Percentiles rank a stretch among this genome's conserved stretches.
These are phyloP conservation scores for Diorhabda carinulata DNA, from an alignment of 1,140 invertebrate species.

Conservation along the genomic window DNA sequence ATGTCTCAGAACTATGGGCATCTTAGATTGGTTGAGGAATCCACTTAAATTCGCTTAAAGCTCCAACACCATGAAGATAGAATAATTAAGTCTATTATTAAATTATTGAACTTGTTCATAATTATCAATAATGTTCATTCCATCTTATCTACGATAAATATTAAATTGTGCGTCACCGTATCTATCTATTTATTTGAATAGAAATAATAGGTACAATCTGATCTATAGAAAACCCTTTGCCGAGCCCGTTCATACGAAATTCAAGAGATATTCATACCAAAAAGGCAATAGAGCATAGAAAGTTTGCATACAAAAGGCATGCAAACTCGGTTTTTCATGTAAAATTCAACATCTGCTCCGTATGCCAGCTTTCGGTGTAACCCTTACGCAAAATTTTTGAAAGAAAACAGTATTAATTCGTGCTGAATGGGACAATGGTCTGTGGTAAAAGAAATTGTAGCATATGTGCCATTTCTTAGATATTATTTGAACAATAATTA, in stretches of 20 bases:
- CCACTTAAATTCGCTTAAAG: too few relatives aligned
- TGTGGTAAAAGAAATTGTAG: background rate
- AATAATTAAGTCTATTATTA: too few relatives aligned
- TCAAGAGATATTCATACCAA: conserved; percentile 8
- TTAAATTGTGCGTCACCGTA: too few relatives aligned
- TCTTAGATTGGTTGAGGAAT: too few relatives aligned
- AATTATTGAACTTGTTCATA: too few relatives aligned
- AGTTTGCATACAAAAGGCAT: conserved; percentile 9
- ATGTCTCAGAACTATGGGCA: too few relatives aligned
- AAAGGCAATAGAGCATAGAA: conserved; percentile 9
- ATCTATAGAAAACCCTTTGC: background rate
- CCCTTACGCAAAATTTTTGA: conserved; percentile 13
- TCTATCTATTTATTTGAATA: too few relatives aligned
- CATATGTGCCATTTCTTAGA: too few relatives aligned
- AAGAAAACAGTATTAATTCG: conserved; percentile 4
- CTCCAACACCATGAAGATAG: too few relatives aligned
- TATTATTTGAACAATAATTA: too few relatives aligned
- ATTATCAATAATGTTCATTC: too few relatives aligned
- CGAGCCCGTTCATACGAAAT: background rate
- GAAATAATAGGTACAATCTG: background rate
- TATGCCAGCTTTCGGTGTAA: conserved; percentile 6
- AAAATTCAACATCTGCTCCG: conserved; percentile 14
- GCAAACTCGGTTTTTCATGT: conserved; percentile 6
- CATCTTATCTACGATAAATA: too few relatives aligned
- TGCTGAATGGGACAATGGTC: background rate